phyloP scores from a whole-genome alignment of 1,140 invertebrate genomes.

The Odontomachus brunneus region DNA sequence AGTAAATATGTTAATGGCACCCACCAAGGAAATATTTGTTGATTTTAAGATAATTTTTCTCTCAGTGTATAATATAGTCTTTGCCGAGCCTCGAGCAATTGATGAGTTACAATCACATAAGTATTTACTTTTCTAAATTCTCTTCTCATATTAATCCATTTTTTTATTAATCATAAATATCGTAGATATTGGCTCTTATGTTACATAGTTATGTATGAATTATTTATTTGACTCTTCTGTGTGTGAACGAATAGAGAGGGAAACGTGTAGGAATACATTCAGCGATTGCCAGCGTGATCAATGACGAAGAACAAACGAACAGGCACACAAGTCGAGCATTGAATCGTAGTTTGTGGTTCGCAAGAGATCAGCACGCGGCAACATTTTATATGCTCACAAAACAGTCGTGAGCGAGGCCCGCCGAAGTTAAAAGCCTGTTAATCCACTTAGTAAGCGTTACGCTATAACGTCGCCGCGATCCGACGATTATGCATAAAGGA shows the following conservation, averaged over 20 bases:
- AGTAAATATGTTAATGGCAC: no score
- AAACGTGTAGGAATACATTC: background rate
- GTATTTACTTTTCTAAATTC: no score
- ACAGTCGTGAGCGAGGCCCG: background rate
- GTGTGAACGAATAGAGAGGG: no score
- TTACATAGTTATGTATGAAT: no score
- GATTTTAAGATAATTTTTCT: no score
- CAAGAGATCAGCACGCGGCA: background rate
- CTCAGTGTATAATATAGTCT: background rate
- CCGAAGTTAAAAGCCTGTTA: constrained; percentile 11
- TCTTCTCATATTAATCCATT: no score
- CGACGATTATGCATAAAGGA: constrained; percentile 52
- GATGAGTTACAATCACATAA: background rate
- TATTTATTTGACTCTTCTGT: no score
- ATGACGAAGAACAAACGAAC: background rate
- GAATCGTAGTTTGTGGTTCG: background rate
- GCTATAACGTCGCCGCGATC: constrained; percentile 15
- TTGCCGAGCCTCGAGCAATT: background rate
- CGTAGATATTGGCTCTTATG: no score
- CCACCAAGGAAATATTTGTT: no score
- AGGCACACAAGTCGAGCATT: background rate
- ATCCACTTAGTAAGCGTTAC: constrained; percentile 26
- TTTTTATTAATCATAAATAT: no score
- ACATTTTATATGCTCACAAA: background rate
- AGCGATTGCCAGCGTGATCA: background rate